Evolutionary conservation across 2,888 invertebrate genomes (phyloP), one percentile per base, ranked within the genome.

Genomic region (Cyclophora albipunctata): DNA sequence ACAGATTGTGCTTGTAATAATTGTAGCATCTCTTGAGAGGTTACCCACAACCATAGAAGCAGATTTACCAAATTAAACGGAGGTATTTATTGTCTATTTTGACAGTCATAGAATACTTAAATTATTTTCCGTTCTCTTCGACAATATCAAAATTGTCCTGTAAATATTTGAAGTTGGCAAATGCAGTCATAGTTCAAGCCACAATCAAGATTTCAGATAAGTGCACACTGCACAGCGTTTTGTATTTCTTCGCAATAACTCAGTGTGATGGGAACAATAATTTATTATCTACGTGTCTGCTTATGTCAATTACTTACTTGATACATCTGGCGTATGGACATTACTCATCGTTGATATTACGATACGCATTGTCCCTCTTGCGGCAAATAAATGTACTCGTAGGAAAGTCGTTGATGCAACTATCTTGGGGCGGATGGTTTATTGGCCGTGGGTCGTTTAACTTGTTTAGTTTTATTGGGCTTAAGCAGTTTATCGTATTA

Each of bases 381-480:
- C 41, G 48, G 42, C 42, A 52, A 52, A 48, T 40, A 58, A 59
- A 58, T 63, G 43, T 7, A 48, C 20, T 40, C n/a, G 37, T 34
- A 62, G 59, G 58, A 62, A 63, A 66, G 62, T 63, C 62, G 66
- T 73, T 64, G 72, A 64, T 67, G 69, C 68, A 70, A 67, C 69
- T 64, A 67, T 71, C 64, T 69, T 66, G 63, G 64, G 71, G 69
- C 67, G 67, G 60, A 64, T 77, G 69, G 70, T 80, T 83, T 81
- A 83, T 81, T 78, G 78, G 69, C 65, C 69, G 48, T 57, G 63
- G 61, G 66, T 69, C 76, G 77, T 81, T 84, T 78, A 81, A 82
- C 82, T 84, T 84, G 78, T 85, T 84, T 81, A 84, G 78, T 82
- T 83, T 84, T 81, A 84, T 84, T 84, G 75, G 68, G 55, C 68